Evolutionary conservation across 2,113 vertebrate species (phyloP).

Genomic region (Neomonachus schauinslandi): DNA sequence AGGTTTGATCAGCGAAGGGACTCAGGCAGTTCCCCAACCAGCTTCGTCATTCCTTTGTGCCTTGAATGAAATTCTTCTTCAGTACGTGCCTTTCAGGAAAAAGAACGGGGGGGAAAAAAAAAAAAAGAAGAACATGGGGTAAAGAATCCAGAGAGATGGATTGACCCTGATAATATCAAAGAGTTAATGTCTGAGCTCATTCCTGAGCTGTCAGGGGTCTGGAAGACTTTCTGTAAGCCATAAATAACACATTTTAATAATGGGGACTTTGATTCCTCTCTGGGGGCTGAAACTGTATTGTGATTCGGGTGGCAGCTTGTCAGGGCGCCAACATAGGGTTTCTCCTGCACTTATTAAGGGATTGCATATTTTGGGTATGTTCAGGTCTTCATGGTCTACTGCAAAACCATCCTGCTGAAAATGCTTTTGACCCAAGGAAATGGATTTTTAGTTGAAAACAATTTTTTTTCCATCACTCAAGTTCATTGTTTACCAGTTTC

Average conservation of each 20-base stretch:
- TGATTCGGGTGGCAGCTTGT: conserved; percentile 82
- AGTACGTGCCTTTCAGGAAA: not conserved
- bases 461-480: conserved; percentile 45
- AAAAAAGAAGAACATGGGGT: not conserved
- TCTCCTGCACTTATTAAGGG: conserved; percentile 79
- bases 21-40: not conserved
- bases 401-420: conserved; percentile 81
- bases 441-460: conserved; percentile 79
- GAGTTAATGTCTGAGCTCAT: conserved; percentile 83
- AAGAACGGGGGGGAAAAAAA: not conserved
- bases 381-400: conserved; percentile 85
- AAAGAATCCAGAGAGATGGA: conserved; percentile 40
- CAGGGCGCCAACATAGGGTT: conserved; percentile 77
- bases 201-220: conserved; percentile 76
- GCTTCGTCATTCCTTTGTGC: conserved; percentile 42
- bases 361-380: conserved; percentile 73
- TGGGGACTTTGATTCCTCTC: conserved; percentile 84
- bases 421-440: conserved; percentile 80
- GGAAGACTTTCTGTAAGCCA: conserved; percentile 84
- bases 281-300: conserved; percentile 80
- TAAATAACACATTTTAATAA: conserved; percentile 86
- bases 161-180: conserved; percentile 77
- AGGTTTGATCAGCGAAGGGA: conserved; percentile 63
- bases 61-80: conserved; percentile 70
- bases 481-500: conserved; percentile 81